Percentiles rank a stretch among this genome's conserved stretches.
These are phyloP conservation scores for Penaeus chinensis DNA, from an alignment of 1,140 invertebrate genomes.

Conservation along the genomic window DNA sequence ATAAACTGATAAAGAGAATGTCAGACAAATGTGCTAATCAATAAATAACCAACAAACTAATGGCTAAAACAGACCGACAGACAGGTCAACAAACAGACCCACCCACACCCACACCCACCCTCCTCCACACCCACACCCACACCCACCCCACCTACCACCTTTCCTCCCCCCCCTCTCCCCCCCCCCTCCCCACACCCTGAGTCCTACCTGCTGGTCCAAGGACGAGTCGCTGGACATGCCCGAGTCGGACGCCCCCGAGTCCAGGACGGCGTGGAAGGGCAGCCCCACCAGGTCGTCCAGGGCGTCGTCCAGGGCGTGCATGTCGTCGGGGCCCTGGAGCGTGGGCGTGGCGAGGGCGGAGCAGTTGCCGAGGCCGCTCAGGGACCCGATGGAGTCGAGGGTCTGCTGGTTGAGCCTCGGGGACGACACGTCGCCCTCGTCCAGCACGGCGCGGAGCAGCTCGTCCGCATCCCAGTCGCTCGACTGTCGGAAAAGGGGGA, in stretches of 20 bases:
- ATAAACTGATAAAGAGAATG: too few species aligned
- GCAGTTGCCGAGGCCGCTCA: background rate
- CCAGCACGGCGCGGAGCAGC: constrained; percentile 42
- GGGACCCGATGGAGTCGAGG: background rate
- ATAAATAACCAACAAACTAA: too few species aligned
- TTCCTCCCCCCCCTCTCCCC: too few species aligned
- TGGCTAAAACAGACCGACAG: too few species aligned
- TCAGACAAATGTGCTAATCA: too few species aligned
- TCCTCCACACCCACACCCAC: background rate
- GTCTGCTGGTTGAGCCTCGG: constrained; percentile 1
- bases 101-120: too few species aligned
- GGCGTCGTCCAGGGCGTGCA: constrained; percentile 23
- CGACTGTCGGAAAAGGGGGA: background rate
- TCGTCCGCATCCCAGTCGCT: constrained; percentile 53
- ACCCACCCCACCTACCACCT: too few species aligned
- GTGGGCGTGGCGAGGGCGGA: constrained; percentile 34
- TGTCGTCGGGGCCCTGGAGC: background rate
- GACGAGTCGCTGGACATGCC: constrained; percentile 55
- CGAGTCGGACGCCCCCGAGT: constrained; percentile 51
- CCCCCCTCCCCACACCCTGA: background rate
- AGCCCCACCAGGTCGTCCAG: constrained; percentile 49
- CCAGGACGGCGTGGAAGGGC: constrained; percentile 48
- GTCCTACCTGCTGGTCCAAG: constrained; percentile 47
- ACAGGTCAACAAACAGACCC: too few species aligned
- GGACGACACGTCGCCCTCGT: constrained; percentile 25